Conservation (phyloP, 2,888 invertebrate genomes). For the Sphaerophoria rueppellii region DNA sequence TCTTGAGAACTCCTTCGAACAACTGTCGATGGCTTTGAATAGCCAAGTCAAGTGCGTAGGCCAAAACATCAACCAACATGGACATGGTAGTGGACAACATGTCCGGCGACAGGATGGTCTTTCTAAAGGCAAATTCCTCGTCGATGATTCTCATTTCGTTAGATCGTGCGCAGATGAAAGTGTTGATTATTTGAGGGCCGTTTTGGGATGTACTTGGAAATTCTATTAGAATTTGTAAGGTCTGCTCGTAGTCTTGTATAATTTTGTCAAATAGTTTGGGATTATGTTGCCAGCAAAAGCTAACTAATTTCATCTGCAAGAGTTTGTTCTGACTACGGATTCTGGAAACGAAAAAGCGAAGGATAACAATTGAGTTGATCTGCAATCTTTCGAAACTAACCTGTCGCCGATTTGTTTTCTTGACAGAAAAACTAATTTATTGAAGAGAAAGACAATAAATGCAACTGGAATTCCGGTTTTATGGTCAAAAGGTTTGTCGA, state of each 20-base stretch:
- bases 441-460: slow-evolving; percentile 51
- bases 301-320: slow-evolving; percentile 77
- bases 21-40: neutral
- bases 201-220: neutral
- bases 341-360: slow-evolving; percentile 50
- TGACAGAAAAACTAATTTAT: slow-evolving; percentile 41
- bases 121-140: slow-evolving; percentile 7
- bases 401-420: slow-evolving; percentile 40
- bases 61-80: slow-evolving; percentile 33
- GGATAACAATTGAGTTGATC: neutral
- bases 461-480: slow-evolving; percentile 33
- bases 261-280: slow-evolving; percentile 43
- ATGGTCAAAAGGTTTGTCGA: slow-evolving; percentile 49
- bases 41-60: slow-evolving; percentile 12
- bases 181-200: neutral
- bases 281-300: slow-evolving; percentile 50
- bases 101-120: slow-evolving; percentile 5
- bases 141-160: slow-evolving; percentile 42
- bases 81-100: slow-evolving; percentile 27
- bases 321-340: slow-evolving; percentile 76
- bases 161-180: slow-evolving; percentile 33
- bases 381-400: slow-evolving; percentile 1
- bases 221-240: slow-evolving; percentile 18
- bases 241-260: slow-evolving; percentile 39
- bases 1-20: slow-evolving; percentile 19